phyloP scores from a whole-genome alignment of 2,888 invertebrate genomes.

The Rotaria macrura region DNA sequence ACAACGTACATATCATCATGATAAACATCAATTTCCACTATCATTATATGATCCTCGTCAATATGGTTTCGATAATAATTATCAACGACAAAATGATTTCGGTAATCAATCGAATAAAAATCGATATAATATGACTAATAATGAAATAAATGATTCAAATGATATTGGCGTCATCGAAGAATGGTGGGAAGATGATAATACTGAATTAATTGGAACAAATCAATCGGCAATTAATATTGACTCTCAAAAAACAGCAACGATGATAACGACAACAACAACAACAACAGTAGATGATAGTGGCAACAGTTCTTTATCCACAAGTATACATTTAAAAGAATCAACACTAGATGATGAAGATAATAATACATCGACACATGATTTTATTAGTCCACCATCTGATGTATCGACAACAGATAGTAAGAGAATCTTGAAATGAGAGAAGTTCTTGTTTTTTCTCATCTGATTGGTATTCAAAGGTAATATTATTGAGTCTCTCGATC shows the following conservation, averaged over 20 bases:
- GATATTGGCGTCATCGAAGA: not conserved
- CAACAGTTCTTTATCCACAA: not conserved
- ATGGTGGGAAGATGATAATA: conserved; percentile 12
- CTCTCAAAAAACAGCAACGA: not conserved
- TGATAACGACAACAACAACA: not conserved
- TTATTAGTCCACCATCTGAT: not conserved
- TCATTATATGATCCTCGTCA: not conserved
- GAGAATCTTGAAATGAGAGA: not conserved
- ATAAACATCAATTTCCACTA: conserved; percentile 4
- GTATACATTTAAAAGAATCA: not conserved
- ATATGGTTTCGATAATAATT: not conserved
- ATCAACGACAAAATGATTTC: not conserved
- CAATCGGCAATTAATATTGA: not conserved
- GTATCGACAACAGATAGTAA: not conserved
- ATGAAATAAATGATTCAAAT: not conserved
- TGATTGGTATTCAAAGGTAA: not conserved
- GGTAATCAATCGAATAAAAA: not conserved
- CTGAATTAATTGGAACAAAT: not conserved
- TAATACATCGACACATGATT: not conserved
- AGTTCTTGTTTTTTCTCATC: not conserved
- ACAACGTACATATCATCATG: not conserved
- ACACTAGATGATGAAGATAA: not conserved
- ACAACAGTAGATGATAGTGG: not conserved
- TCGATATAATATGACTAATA: not conserved
- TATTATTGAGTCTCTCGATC: not conserved